Evolutionary conservation across 2,888 invertebrate genomes (phyloP).

Genomic region (Spisula solida): DNA sequence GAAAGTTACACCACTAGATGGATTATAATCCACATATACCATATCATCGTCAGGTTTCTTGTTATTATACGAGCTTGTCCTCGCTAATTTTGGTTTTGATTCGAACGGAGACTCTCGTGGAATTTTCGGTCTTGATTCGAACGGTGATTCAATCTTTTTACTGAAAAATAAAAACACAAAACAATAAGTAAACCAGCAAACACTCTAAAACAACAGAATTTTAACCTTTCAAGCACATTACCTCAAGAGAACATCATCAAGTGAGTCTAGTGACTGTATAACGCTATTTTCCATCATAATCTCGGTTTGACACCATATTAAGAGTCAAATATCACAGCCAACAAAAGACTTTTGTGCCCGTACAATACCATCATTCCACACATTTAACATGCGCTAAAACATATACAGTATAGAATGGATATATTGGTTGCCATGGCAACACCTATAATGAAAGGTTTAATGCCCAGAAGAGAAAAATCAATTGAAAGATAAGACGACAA

Average conservation of each 20-base stretch:
- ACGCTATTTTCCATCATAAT: not conserved
- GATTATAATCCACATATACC: slow-evolving; percentile 82
- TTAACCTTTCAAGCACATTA: not conserved
- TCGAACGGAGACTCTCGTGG: slow-evolving; percentile 79
- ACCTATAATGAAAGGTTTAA: not conserved
- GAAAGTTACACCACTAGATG: slow-evolving; percentile 85
- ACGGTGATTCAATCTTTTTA: slow-evolving; percentile 81
- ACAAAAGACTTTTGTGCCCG: not conserved
- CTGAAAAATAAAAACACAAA: slow-evolving; percentile 65
- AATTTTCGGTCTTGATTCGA: slow-evolving; percentile 81
- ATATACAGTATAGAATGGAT: not conserved
- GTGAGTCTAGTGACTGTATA: not conserved
- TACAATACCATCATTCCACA: not conserved
- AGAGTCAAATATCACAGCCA: not conserved
- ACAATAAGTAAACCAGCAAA: not conserved
- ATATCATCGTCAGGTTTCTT: slow-evolving; percentile 69
- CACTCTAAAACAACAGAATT: not conserved
- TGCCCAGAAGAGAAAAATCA: not conserved
- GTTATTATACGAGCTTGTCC: slow-evolving; percentile 72
- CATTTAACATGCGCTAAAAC: not conserved
- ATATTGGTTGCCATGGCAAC: slow-evolving; percentile 1
- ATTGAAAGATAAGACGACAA: not conserved
- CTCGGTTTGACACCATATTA: not conserved
- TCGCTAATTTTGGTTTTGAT: slow-evolving; percentile 80
- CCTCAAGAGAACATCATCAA: not conserved